Percentiles rank a stretch among this genome's conserved stretches.
Conservation (phyloP, 1,140 invertebrate species). For the Atopsyche davidsoni region DNA sequence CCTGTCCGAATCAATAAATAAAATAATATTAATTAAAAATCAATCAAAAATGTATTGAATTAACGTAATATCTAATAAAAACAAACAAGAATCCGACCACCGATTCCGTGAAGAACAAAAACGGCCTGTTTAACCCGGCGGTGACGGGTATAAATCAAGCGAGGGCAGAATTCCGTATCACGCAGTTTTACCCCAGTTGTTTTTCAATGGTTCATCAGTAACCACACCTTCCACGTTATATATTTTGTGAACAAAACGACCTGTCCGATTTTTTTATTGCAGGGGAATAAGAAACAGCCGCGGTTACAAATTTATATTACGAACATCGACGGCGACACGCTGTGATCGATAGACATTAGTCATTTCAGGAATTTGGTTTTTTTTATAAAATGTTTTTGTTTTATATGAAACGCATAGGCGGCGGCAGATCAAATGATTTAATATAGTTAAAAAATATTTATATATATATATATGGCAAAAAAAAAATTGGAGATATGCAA, state of each 20-base stretch:
- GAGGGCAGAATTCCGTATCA: neutral
- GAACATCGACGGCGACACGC: slow-evolving; percentile 28
- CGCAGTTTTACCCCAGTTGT: slow-evolving; percentile 5
- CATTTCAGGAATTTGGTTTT: slow-evolving; percentile 20
- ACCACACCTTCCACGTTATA: slow-evolving; percentile 3
- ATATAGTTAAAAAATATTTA: too few species aligned
- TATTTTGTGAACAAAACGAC: neutral
- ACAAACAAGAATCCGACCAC: too few species aligned
- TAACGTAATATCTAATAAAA: too few species aligned
- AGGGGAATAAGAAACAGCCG: neutral
- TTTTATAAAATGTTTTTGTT: neutral
- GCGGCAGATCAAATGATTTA: too few species aligned
- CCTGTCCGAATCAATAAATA: too few species aligned
- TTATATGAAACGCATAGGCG: too few species aligned
- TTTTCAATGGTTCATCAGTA: slow-evolving; percentile 5
- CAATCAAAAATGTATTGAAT: too few species aligned
- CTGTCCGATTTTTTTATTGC: slow-evolving; percentile 2
- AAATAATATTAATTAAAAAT: too few species aligned
- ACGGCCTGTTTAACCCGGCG: slow-evolving; percentile 5
- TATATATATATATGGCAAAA: too few species aligned
- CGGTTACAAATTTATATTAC: slow-evolving; percentile 27
- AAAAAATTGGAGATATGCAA: too few species aligned
- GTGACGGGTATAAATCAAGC: slow-evolving; percentile 14
- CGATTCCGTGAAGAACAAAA: too few species aligned
- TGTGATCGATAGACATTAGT: slow-evolving; percentile 28